Percentiles rank a stretch among this genome's conserved stretches.
These are phyloP conservation scores for Typhlichthys eigenmanni DNA, from an alignment of 2,797 vertebrate genomes.

Conservation along the genomic window DNA sequence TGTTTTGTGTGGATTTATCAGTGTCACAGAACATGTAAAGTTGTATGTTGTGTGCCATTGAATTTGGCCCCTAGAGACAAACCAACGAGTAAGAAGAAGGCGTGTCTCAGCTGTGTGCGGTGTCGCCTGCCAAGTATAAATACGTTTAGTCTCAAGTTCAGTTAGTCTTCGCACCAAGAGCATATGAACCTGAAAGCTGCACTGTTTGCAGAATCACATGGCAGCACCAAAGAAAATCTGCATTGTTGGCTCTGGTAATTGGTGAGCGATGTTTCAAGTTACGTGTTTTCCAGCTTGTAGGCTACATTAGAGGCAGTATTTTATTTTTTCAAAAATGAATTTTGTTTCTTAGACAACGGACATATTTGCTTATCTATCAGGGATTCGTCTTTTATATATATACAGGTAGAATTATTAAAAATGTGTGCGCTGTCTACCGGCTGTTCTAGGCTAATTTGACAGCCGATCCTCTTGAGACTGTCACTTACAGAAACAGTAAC, in stretches of 20 bases:
- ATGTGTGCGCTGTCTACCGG: too few species aligned
- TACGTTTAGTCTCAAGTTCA: conserved; percentile 18
- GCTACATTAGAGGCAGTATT: too few species aligned
- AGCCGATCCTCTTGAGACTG: too few species aligned
- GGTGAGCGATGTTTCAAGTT: conserved; percentile 78
- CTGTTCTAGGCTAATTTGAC: too few species aligned
- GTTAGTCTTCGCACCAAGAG: conserved; percentile 26
- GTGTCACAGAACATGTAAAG: neutral
- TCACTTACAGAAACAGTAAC: too few species aligned
- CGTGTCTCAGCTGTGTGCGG: conserved; percentile 33
- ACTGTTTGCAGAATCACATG: conserved; percentile 55
- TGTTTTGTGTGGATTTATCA: neutral
- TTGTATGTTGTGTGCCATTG: neutral
- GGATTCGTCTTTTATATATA: too few species aligned
- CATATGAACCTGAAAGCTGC: conserved; percentile 18
- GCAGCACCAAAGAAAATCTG: conserved; percentile 83
- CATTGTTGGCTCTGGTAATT: conserved; percentile 95
- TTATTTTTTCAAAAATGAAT: too few species aligned
- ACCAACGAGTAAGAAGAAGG: conserved; percentile 48
- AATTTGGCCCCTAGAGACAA: neutral
- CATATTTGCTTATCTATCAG: too few species aligned
- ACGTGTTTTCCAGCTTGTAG: neutral
- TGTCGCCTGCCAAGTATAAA: conserved; percentile 61
- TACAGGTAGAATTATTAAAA: too few species aligned
- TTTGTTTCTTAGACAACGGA: too few species aligned